A percentile compares a stretch with the other conserved stretches of the same genome.
Conservation (phyloP, 2,888 invertebrate genomes). For the Cynaeus angustus region DNA sequence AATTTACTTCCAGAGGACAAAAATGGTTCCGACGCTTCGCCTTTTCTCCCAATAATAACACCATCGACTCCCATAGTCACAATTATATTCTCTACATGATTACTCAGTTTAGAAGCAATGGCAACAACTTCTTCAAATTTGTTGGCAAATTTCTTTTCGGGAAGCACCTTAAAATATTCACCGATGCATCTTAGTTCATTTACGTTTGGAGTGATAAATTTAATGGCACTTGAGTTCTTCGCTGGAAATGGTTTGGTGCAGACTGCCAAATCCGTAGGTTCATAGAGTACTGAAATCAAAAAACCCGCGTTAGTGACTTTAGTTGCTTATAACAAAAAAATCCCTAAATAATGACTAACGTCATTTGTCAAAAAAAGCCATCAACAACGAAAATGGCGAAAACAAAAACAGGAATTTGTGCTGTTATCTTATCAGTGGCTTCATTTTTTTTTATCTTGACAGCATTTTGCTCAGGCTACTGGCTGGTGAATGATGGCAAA, state of each 20-base stretch:
- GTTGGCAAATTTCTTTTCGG: conserved; percentile 53
- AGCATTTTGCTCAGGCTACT: conserved; percentile 90
- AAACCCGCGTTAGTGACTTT: conserved; percentile 20
- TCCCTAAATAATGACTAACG: conserved; percentile 16
- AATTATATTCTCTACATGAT: conserved; percentile 75
- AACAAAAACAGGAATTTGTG: conserved; percentile 79
- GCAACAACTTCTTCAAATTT: conserved; percentile 65
- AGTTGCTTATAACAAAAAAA: conserved; percentile 6
- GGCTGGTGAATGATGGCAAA: conserved; percentile 89
- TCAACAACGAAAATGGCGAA: conserved; percentile 73
- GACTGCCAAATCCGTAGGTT: conserved; percentile 89
- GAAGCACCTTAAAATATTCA: conserved; percentile 68
- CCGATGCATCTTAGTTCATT: conserved; percentile 84
- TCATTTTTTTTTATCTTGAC: conserved; percentile 84
- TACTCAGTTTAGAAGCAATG: conserved; percentile 69
- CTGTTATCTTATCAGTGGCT: conserved; percentile 78
- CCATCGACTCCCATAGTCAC: conserved; percentile 79
- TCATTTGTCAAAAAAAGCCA: not conserved
- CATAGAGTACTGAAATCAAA: conserved; percentile 84
- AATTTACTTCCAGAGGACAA: conserved; percentile 7
- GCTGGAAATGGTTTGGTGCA: conserved; percentile 81
- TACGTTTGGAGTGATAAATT: conserved; percentile 86
- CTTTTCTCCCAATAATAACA: conserved; percentile 72
- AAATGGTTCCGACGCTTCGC: conserved; percentile 58
- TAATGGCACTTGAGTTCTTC: conserved; percentile 71